Conservation (phyloP, 2,113 vertebrate genomes). For the Lagenorhynchus albirostris region DNA sequence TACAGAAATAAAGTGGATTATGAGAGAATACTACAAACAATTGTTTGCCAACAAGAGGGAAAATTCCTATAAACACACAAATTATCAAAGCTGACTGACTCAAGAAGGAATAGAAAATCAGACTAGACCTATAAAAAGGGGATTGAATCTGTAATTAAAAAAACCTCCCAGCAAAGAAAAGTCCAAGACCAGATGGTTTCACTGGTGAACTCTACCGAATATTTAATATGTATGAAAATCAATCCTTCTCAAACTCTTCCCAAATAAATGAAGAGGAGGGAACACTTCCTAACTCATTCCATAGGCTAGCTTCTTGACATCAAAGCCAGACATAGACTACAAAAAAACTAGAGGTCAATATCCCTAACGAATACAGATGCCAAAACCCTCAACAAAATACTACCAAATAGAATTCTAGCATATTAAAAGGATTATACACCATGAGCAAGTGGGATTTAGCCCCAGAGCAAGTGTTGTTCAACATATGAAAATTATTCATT, state of each 20-base stretch:
- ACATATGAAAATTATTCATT: not conserved
- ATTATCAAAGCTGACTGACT: not conserved
- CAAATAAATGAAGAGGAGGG: not conserved
- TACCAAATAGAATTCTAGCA: not conserved
- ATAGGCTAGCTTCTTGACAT: not conserved
- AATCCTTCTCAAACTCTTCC: not conserved
- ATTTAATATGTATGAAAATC: not conserved
- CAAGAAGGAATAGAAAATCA: not conserved
- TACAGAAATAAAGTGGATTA: not conserved
- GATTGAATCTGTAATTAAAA: not conserved
- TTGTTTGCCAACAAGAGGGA: not conserved
- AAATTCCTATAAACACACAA: not conserved
- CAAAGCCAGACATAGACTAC: not conserved
- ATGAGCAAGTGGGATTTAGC: not conserved
- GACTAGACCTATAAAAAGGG: not conserved
- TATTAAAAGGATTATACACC: not conserved
- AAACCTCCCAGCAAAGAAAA: not conserved
- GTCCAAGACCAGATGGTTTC: not conserved
- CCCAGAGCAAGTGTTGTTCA: not conserved
- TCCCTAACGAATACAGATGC: not conserved
- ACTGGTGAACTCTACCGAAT: not conserved
- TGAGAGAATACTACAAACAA: not conserved
- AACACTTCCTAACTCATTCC: not conserved
- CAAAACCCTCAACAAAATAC: not conserved
- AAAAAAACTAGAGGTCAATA: not conserved